A percentile compares a stretch with the other conserved stretches of the same genome.
These are phyloP conservation scores for Paramuricea clavata DNA, from an alignment of 92 coral and sea anemone genomes.

Conservation along the genomic window DNA sequence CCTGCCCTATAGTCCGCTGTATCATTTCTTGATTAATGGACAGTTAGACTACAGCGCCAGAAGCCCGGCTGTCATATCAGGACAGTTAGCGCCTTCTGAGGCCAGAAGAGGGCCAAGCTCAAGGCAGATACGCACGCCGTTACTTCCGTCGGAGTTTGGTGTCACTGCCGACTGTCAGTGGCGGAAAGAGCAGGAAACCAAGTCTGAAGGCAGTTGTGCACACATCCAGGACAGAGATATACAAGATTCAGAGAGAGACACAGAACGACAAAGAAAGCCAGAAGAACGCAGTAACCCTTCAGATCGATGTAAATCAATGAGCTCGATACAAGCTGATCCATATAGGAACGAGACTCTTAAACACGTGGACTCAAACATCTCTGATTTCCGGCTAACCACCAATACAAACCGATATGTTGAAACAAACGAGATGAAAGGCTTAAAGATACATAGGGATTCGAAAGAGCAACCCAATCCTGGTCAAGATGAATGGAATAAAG, in stretches of 20 bases:
- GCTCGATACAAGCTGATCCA: not conserved
- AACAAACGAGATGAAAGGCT: not conserved
- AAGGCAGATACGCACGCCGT: conserved; percentile 53
- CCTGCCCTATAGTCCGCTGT: conserved; percentile 85
- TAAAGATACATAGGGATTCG: not conserved
- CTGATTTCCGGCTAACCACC: not conserved
- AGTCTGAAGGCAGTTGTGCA: not conserved
- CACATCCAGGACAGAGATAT: not conserved
- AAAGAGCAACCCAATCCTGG: not conserved
- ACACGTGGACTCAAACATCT: not conserved
- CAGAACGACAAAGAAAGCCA: not conserved
- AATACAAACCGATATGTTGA: not conserved
- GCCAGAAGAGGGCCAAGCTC: conserved; percentile 32
- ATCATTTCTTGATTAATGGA: conserved; percentile 74
- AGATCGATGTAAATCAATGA: conserved; percentile 4
- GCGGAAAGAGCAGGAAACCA: not conserved
- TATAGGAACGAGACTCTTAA: too few relatives aligned
- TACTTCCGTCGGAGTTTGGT: conserved; percentile 85
- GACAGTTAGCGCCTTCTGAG: conserved; percentile 70
- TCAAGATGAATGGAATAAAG: not conserved
- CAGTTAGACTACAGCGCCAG: conserved; percentile 69
- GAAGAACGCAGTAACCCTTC: not conserved
- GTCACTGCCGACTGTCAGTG: conserved; percentile 65
- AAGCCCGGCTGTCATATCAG: conserved; percentile 83
- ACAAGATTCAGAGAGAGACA: not conserved